Evolutionary conservation across 2,113 vertebrate genomes (phyloP).

Genomic region (Artemisiospiza belli): DNA sequence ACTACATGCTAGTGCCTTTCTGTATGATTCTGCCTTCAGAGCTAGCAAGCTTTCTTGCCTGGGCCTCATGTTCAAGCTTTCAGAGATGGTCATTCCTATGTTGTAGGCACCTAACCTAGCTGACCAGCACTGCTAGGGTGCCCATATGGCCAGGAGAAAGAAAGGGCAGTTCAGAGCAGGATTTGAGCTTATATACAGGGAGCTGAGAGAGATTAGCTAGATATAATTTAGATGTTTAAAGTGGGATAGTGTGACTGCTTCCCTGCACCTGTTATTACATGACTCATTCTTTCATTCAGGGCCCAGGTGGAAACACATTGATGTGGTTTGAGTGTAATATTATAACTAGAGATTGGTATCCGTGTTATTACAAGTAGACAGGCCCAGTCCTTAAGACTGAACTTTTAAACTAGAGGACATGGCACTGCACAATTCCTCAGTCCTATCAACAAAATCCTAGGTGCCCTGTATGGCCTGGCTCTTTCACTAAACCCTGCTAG

Average conservation of each 20-base stretch:
- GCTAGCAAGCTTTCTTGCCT: not conserved
- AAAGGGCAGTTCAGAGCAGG: not conserved
- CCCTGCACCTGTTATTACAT: slow-evolving; percentile 57
- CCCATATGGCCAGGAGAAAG: not conserved
- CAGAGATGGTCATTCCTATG: not conserved
- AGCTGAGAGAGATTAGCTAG: slow-evolving; percentile 31
- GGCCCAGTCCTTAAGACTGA: not conserved
- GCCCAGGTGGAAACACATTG: slow-evolving; percentile 46
- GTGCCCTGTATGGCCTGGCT: not conserved
- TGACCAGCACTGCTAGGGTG: not conserved
- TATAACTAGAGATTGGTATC: slow-evolving; percentile 42
- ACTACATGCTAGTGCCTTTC: fast-evolving
- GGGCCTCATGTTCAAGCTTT: not conserved
- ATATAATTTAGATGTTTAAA: slow-evolving; percentile 43
- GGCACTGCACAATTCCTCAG: not conserved
- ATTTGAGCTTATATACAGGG: not conserved
- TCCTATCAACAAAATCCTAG: not conserved
- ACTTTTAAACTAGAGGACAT: not conserved
- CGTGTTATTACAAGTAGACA: not conserved
- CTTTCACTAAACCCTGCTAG: not conserved
- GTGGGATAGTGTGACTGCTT: slow-evolving; percentile 29
- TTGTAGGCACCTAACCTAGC: not conserved
- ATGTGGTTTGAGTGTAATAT: slow-evolving; percentile 58
- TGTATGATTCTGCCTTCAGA: not conserved
- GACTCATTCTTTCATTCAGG: slow-evolving; percentile 48